Base-by-base conservation (phyloP, 23 tunicate genomes). In the Aplidium turbinatum region DNA sequence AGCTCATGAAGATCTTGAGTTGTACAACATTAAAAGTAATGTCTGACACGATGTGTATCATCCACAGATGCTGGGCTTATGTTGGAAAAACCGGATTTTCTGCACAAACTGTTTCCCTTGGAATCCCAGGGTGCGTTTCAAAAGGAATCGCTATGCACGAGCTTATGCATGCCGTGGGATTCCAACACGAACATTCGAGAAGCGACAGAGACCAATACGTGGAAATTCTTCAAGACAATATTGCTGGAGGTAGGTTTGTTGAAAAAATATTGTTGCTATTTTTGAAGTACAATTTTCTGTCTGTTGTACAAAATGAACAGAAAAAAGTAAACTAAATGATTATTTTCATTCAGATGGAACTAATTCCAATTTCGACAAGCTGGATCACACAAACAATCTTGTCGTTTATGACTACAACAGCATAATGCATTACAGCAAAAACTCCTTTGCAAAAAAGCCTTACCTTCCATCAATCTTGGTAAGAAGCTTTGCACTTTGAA, bases 121-220 rank as follows among this genome's bases (percentile, higher is more conserved):
- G 93, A 47, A 75, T 58, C 31, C 96, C 99, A 27, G 90, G 90
- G 29, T 95, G 99, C 64, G 78, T 95, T 23, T 30, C 76, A 3
- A 77, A 76, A 58, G 99, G 99, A 22, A 79, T 89, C 31, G 79
- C 78, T 42, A 72, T 82, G 23, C 99, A 95, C 84, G 99, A 95
- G 66, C 75, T 95, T 34, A 83, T 95, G 89, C 99, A 95, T 56
- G 89, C 93, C 29, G 78, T 89, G 23, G 99, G 99, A 34, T 95
- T 95, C 47, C 92, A 95, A 32, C 99, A 95, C 70, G 99, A 95
- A 79, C 99, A 95, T 55, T 89, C 99, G n/a, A 47, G 99, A 27
- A 79, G 76, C 75, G 99, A 95, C 70, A 87, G 99, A n/a, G 96
- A 95, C 80, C 64, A 88, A 53, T 84, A 89, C 68, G 96, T 95